Evolutionary conservation across 2,888 invertebrate genomes (phyloP), one percentile per base, ranked within the genome.

Genomic region (Plagodis pulveraria): DNA sequence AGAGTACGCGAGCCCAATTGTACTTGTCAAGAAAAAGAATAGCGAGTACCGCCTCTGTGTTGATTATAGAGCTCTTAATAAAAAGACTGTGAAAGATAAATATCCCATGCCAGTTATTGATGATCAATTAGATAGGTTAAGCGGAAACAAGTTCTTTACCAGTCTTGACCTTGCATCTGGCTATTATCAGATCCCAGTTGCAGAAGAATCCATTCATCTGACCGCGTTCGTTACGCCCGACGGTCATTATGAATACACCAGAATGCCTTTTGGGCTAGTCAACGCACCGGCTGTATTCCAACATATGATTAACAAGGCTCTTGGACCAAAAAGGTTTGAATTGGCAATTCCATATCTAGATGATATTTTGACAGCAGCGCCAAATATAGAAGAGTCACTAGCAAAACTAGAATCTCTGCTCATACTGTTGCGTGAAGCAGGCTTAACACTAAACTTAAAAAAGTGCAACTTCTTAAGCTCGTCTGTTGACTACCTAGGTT

Each of bases 391-490:
- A 0, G 61, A 76, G 22, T 72, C 72, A 0, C 6, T 77, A 0
- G 0, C 5, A 0, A 33, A 67, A 2, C 35, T 76, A 6, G 58
- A 67, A 10, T 42, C 58, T n/a, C 65, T 65, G 0, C 32, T 73
- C 0, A 6, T 32, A 0, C 8, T 69, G 0, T 35, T 72, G 5
- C 5, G 5, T n/a, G 35, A 56, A 40, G 61, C 48, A 0, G 58
- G 59, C 0, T 10, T 73, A 0, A 77, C 77, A 0, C 33, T 79
- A 0, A 74, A 73, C 11, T 9, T 75, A 0, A 41, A 35, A 0
- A 80, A 81, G 45, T 80, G 77, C 52, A 9, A 58, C 12, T 77
- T 76, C 36, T 74, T 75, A 11, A 54, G 49, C 5, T 50, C 56
- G 0, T 49, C 56, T 5, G 52, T 79, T 5, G 77, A 76, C 2